These are phyloP conservation scores for Bubo bubo DNA, from an alignment of 2,113 vertebrate genomes.

Conservation along the genomic window DNA sequence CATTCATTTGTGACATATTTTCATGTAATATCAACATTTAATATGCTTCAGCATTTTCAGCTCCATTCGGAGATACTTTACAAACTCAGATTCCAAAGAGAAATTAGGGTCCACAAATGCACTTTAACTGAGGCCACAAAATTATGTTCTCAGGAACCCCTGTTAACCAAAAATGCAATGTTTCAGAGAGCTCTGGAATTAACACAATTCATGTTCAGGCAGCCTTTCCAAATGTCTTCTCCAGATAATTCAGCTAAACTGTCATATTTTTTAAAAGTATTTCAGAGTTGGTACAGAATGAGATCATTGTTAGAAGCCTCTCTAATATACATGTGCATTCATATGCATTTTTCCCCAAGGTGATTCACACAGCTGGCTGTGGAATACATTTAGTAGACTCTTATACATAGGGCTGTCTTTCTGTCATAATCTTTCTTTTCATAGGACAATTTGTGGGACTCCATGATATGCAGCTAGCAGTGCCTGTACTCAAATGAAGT, in stretches of 20 bases:
- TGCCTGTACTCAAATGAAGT: conserved; percentile 73
- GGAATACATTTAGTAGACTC: conserved; percentile 62
- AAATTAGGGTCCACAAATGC: not conserved
- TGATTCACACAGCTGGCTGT: conserved; percentile 50
- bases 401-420: conserved; percentile 47
- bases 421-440: conserved; percentile 74
- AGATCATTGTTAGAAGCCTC: conserved; percentile 64
- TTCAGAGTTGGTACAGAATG: conserved; percentile 59
- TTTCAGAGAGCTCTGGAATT: conserved; percentile 22
- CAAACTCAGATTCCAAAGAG: not conserved
- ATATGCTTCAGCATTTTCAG: not conserved
- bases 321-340: conserved; percentile 60
- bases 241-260: conserved; percentile 61
- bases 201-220: conserved; percentile 44
- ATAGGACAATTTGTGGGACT: conserved; percentile 75
- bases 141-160: not conserved
- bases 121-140: not conserved
- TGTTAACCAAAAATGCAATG: not conserved
- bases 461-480: conserved; percentile 70
- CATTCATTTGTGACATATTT: not conserved
- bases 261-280: conserved; percentile 42
- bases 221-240: conserved; percentile 47
- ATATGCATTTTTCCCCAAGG: conserved; percentile 47
- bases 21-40: not conserved
- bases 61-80: not conserved